Evolutionary conservation across 1,140 invertebrate species (phyloP).

Genomic region (Scaptomyza pallida): DNA sequence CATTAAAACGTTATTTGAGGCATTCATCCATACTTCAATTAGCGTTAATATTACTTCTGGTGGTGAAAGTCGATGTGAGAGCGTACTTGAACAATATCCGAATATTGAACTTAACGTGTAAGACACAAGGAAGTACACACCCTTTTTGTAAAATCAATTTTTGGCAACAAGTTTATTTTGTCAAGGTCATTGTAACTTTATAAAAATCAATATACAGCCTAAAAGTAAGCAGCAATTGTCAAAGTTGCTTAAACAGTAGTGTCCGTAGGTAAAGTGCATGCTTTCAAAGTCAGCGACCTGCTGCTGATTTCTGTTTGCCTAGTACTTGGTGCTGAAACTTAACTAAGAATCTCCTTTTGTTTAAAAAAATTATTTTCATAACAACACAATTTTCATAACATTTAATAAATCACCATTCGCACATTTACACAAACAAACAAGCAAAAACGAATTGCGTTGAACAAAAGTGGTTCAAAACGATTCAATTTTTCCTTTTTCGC

Average conservation of each 20-base stretch:
- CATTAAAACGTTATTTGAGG: not conserved
- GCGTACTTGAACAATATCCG: too few relatives aligned
- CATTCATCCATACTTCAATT: constrained; percentile 11
- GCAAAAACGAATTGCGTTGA: too few relatives aligned
- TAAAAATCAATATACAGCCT: not conserved
- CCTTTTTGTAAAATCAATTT: not conserved
- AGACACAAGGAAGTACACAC: not conserved
- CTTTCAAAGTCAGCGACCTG: too few relatives aligned
- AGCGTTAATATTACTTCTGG: constrained; percentile 2
- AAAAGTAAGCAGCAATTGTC: constrained; percentile 5
- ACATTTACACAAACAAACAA: too few relatives aligned
- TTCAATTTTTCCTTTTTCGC: too few relatives aligned
- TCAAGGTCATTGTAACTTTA: not conserved
- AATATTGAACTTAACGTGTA: not conserved
- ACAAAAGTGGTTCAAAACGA: too few relatives aligned
- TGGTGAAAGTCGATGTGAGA: not conserved
- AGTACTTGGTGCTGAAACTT: too few relatives aligned
- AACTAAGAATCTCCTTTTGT: too few relatives aligned
- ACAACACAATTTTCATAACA: too few relatives aligned
- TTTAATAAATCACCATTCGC: too few relatives aligned
- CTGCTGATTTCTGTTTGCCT: too few relatives aligned
- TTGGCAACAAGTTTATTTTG: not conserved
- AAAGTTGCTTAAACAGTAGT: not conserved
- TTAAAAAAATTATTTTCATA: too few relatives aligned
- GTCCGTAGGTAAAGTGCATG: not conserved